Conservation (phyloP, 2,113 vertebrate genomes). For the Dunckerocampus dactyliophorus region DNA sequence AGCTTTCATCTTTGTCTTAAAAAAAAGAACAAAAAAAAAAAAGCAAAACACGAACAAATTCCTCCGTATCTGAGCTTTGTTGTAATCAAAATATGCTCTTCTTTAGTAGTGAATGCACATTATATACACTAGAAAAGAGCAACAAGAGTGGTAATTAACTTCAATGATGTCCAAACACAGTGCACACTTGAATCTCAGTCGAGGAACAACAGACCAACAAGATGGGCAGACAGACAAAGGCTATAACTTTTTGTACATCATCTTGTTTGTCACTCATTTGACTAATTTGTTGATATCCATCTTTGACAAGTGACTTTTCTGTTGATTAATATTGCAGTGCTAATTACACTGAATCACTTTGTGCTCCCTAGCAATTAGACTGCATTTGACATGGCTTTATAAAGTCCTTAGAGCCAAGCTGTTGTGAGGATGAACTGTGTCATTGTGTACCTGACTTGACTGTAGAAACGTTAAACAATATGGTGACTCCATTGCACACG, state of each 20-base stretch:
- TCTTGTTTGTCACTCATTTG: no score
- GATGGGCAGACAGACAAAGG: neutral
- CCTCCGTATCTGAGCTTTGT: neutral
- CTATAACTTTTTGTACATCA: no score
- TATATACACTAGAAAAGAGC: neutral
- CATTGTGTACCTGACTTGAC: neutral
- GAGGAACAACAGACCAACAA: neutral
- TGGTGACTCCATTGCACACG: constrained; percentile 27
- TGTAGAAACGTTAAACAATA: neutral
- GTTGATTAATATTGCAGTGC: neutral
- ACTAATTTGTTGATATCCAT: neutral
- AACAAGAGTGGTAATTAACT: neutral
- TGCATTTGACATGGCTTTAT: neutral
- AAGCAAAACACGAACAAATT: neutral
- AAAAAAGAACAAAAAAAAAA: no score
- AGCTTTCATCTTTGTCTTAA: no score
- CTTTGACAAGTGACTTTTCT: neutral
- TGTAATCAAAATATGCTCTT: neutral
- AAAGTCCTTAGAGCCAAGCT: neutral
- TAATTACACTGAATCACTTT: neutral
- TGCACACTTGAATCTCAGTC: neutral
- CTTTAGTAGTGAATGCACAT: neutral
- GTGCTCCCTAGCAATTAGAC: neutral
- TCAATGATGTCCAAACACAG: neutral
- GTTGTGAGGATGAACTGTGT: neutral